Base-by-base conservation (phyloP, 2,888 invertebrate genomes). In the Trachelus tabidus region DNA sequence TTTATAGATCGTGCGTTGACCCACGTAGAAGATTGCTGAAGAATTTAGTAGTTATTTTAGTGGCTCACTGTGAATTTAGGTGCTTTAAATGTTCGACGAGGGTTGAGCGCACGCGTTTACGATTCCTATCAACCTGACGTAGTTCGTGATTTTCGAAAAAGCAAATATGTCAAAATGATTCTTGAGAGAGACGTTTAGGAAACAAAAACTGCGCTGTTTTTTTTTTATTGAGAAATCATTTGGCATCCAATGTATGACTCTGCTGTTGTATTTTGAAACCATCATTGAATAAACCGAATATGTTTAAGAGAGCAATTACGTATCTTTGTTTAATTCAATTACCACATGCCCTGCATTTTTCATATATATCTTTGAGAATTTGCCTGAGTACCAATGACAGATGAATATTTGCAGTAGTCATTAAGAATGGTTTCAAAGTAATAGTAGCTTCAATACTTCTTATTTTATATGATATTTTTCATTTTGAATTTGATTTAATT, bases 281-380 rank as follows among this genome's bases (percentile, higher is more conserved):
- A 85, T 89, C 84, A 85, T 86, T 88, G 84, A 90, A 90, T 90
- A 89, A 89, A 90, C 85, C 84, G 84, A 86, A 88, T 85, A 85
- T 88, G 68, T 76, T 56, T 40, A 31, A 73, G 68, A 73, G 73
- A 73, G 15, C 15, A 40, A 40, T 15, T 40, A 40, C 40, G 40
- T 40, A 35, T 73, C 4, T 73, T n/a, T 34, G 12, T 35, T n/a
- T 30, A 4, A 34, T 35, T 69, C 31, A 31, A 33, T 33, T 69
- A 69, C 69, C 69, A 69, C 31, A 15, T 69, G 15, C 6, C 69
- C 31, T 33, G 33, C n/a, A 69, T 15, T 69, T 33, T 30, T 33
- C 69, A 12, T 69, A 12, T 30, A 31, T 69, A 69, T n/a, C 30
- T 69, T 33, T 30, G 33, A 12, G 6, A 69, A 69, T 33, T 11